phyloP scores from a whole-genome alignment of 92 coral and sea anemone genomes.

The Actinernus sp. region DNA sequence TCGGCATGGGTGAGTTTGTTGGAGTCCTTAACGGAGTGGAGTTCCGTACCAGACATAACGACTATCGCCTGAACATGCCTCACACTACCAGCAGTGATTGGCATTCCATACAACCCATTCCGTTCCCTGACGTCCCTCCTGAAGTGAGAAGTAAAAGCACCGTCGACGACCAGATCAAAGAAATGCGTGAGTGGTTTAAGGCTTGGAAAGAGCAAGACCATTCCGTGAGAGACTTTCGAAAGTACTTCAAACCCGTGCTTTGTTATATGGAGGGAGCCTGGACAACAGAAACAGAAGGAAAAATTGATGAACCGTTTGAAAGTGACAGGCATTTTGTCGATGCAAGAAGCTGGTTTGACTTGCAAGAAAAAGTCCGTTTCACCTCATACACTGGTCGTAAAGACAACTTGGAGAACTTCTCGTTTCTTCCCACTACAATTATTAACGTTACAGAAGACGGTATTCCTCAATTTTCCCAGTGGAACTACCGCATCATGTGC shows the following conservation, averaged over 20 bases:
- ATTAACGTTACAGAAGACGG: constrained; percentile 47
- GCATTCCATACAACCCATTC: constrained; percentile 59
- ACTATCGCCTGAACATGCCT: constrained; percentile 89
- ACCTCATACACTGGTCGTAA: constrained; percentile 81
- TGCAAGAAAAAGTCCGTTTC: constrained; percentile 80
- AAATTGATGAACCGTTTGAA: constrained; percentile 70
- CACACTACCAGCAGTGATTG: constrained; percentile 51
- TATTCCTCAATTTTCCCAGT: constrained; percentile 63
- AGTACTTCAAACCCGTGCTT: constrained; percentile 86
- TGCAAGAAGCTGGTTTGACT: constrained; percentile 75
- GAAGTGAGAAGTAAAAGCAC: constrained; percentile 59
- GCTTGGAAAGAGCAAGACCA: constrained; percentile 84
- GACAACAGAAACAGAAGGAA: constrained; percentile 58
- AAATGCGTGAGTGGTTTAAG: constrained; percentile 92
- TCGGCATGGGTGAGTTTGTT: constrained; percentile 89
- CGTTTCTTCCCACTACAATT: constrained; percentile 76
- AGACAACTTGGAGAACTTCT: constrained; percentile 72
- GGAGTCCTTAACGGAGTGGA: constrained; percentile 90
- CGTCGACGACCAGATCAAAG: constrained; percentile 58
- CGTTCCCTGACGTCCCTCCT: constrained; percentile 91
- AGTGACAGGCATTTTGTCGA: constrained; percentile 86
- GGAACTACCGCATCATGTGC: constrained; percentile 81
- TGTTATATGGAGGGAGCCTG: constrained; percentile 86
- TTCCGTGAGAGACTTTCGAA: constrained; percentile 71
- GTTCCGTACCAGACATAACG: constrained; percentile 93